Evolutionary conservation across 35 echinoderm and acorn worm genomes (phyloP).

Genomic region (Nesometra sesokonis): DNA sequence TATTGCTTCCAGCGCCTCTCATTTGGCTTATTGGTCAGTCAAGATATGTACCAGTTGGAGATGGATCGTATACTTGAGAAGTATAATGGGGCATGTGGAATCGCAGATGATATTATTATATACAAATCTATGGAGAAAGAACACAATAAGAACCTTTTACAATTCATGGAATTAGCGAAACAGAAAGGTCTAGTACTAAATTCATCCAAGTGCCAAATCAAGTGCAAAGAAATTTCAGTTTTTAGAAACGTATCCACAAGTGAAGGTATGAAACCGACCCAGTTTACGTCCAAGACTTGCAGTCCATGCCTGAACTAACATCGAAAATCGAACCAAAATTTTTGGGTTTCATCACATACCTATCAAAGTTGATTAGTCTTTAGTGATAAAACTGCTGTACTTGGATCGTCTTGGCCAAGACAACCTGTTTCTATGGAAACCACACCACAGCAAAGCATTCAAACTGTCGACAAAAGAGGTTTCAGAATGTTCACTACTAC

Average conservation of each 20-base stretch:
- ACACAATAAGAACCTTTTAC: constrained; percentile 2
- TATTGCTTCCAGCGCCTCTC: constrained; percentile 12
- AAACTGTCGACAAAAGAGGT: neutral
- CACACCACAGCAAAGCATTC: constrained; percentile 10
- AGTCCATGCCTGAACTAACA: constrained; percentile 17
- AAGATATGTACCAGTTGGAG: constrained; percentile 33
- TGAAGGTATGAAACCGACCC: constrained; percentile 14
- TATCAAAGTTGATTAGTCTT: neutral
- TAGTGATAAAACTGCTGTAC: neutral
- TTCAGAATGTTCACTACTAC: neutral
- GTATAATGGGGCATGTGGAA: neutral
- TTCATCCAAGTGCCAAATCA: constrained; percentile 11
- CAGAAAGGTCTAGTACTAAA: constrained; percentile 17
- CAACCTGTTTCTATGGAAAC: constrained; percentile 10
- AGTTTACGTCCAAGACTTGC: neutral
- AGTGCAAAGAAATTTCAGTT: constrained; percentile 1
- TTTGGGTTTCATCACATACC: constrained; percentile 13
- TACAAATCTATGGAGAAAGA: constrained; percentile 24
- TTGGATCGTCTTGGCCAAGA: constrained; percentile 6
- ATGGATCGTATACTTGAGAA: constrained; percentile 6
- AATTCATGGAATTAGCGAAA: constrained; percentile 12
- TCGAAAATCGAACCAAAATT: constrained; percentile 24
- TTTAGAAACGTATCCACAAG: constrained; percentile 3
- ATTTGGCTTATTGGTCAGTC: constrained; percentile 23
- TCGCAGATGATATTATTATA: constrained; percentile 9